phyloP scores from a whole-genome alignment of 1,140 invertebrate genomes.

The Psilanteris sp. region DNA sequence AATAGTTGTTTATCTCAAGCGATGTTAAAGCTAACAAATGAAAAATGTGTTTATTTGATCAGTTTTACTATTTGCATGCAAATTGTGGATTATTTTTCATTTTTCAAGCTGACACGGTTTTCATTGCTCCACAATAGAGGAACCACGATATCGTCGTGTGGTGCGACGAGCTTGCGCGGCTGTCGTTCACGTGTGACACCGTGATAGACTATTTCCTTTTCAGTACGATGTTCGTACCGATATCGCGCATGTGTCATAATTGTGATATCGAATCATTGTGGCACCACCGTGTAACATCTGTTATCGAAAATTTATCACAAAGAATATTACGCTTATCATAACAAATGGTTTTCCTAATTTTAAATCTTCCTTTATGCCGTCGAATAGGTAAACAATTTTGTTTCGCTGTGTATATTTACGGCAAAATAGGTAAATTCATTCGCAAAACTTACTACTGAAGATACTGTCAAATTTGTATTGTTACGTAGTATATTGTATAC shows the following conservation, averaged over 20 bases:
- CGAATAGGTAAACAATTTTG: too few species aligned
- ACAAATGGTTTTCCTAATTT: too few species aligned
- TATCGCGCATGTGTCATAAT: conserved; percentile 21
- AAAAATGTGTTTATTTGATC: conserved; percentile 11
- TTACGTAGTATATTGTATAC: too few species aligned
- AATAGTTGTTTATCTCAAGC: too few species aligned
- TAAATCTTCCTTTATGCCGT: too few species aligned
- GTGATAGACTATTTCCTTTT: conserved; percentile 41
- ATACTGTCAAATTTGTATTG: too few species aligned
- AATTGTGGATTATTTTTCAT: conserved; percentile 29
- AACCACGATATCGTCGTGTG: conserved; percentile 10
- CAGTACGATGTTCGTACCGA: conserved; percentile 8
- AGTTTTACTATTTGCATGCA: conserved; percentile 5
- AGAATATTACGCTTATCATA: neutral
- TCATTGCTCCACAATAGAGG: conserved; percentile 28
- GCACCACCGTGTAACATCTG: neutral
- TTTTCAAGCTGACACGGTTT: conserved; percentile 2
- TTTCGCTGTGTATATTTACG: too few species aligned
- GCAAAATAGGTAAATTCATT: too few species aligned
- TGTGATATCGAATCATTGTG: conserved; percentile 10
- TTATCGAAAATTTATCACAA: neutral
- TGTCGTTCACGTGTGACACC: conserved; percentile 35
- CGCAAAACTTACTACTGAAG: too few species aligned
- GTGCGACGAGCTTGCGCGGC: neutral
- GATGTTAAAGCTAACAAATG: too few species aligned